A percentile compares a stretch with the other conserved stretches of the same genome.
Evolutionary conservation across 2,113 vertebrate species (phyloP).

Genomic region (Etia nguti): DNA sequence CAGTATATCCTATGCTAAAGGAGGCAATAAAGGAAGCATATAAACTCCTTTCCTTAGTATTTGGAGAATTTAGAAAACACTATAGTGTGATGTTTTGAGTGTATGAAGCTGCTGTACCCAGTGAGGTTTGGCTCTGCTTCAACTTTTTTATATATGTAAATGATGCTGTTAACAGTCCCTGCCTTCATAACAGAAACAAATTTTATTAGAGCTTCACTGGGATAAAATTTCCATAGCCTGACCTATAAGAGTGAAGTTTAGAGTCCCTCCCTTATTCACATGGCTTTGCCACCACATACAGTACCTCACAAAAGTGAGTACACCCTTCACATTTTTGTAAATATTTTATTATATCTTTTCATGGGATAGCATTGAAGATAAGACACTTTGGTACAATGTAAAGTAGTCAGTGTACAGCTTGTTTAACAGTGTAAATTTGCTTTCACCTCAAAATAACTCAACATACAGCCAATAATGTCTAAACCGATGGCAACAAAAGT

Average conservation of each 20-base stretch:
- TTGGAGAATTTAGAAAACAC: too few species aligned
- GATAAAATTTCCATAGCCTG: background rate
- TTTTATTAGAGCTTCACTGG: background rate
- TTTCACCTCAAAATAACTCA: background rate
- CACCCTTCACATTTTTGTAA: background rate
- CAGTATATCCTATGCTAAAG: too few species aligned
- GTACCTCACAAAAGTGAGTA: background rate
- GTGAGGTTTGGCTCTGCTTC: rapidly evolving
- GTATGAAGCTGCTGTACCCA: too few species aligned
- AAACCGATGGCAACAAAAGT: background rate
- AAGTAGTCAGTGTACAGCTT: background rate
- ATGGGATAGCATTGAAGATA: background rate
- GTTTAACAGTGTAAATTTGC: background rate
- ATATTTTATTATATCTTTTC: background rate
- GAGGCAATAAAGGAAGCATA: too few species aligned
- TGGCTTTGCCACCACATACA: background rate
- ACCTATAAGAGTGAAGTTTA: rapidly evolving
- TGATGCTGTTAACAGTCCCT: background rate
- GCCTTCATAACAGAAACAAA: background rate
- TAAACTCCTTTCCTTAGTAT: too few species aligned
- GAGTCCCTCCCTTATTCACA: background rate
- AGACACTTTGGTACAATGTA: background rate
- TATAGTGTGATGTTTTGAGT: too few species aligned
- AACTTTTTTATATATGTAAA: background rate
- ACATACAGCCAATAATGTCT: background rate